phyloP scores from a whole-genome alignment of 2,797 vertebrate species.

The Rhincodon typus region DNA sequence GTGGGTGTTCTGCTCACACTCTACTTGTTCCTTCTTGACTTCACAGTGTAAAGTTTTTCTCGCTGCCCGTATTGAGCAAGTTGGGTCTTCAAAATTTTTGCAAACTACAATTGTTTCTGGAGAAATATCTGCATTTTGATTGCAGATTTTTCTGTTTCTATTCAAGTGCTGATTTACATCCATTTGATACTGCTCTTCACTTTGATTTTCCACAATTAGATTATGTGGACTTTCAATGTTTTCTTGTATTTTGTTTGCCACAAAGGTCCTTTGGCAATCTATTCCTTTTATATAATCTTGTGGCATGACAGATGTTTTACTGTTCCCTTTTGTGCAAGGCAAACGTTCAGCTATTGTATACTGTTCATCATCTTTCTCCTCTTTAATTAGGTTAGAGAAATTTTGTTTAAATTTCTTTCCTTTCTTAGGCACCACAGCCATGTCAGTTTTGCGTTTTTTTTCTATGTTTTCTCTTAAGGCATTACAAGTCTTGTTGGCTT shows the following conservation, averaged over 20 bases:
- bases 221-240: not conserved
- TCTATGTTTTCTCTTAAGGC: not conserved
- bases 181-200: not conserved
- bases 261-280: not conserved
- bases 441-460: not conserved
- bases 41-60: not conserved
- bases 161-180: not conserved
- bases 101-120: not conserved
- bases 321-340: not conserved
- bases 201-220: not conserved
- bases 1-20: not conserved
- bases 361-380: not conserved
- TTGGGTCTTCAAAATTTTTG: not conserved
- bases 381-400: not conserved
- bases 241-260: not conserved
- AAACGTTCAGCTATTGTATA: not conserved
- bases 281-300: not conserved
- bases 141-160: not conserved
- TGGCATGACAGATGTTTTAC: not conserved
- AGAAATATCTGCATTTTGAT: not conserved
- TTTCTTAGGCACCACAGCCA: not conserved
- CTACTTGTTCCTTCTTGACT: not conserved
- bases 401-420: not conserved
- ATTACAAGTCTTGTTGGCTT: not conserved
- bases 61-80: not conserved